These are phyloP conservation scores for Drosophila subquinaria DNA, from an alignment of 2,888 invertebrate species.

Conservation along the genomic window DNA sequence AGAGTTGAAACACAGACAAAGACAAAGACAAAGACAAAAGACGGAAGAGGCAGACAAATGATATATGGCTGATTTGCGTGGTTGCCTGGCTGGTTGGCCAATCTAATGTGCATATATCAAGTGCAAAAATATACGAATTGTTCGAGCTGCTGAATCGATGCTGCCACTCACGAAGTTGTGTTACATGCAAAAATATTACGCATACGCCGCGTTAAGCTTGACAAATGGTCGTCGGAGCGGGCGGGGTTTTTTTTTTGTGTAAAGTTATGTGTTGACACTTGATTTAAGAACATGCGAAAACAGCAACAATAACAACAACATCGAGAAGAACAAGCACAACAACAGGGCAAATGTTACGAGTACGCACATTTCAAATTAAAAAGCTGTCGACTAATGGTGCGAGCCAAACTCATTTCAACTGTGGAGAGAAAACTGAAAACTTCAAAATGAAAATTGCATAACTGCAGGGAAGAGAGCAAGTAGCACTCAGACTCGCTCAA, in stretches of 20 bases:
- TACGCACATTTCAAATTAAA: slow-evolving; percentile 62
- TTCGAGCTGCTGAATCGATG: slow-evolving; percentile 10
- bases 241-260: neutral
- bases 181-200: slow-evolving; percentile 63
- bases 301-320: neutral
- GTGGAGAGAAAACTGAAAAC: slow-evolving; percentile 36
- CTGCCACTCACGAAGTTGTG: slow-evolving; percentile 24
- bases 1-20: slow-evolving; percentile 10
- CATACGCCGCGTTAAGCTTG: slow-evolving; percentile 62
- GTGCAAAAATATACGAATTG: slow-evolving; percentile 36
- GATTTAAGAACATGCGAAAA: slow-evolving; percentile 31
- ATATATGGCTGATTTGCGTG: slow-evolving; percentile 78
- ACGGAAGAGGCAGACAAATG: slow-evolving; percentile 62
- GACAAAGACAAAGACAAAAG: slow-evolving; percentile 25
- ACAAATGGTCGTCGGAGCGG: slow-evolving; percentile 49
- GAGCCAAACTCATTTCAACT: slow-evolving; percentile 59
- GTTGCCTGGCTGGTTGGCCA: slow-evolving; percentile 43
- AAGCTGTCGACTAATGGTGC: slow-evolving; percentile 65
- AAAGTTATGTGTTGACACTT: slow-evolving; percentile 34
- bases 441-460: slow-evolving; percentile 77
- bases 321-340: neutral
- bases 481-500: slow-evolving; percentile 31
- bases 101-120: slow-evolving; percentile 75
- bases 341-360: slow-evolving; percentile 17
- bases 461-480: slow-evolving; percentile 44